Conservation (phyloP, 2,888 invertebrate genomes). For the Ectemnius lituratus region DNA sequence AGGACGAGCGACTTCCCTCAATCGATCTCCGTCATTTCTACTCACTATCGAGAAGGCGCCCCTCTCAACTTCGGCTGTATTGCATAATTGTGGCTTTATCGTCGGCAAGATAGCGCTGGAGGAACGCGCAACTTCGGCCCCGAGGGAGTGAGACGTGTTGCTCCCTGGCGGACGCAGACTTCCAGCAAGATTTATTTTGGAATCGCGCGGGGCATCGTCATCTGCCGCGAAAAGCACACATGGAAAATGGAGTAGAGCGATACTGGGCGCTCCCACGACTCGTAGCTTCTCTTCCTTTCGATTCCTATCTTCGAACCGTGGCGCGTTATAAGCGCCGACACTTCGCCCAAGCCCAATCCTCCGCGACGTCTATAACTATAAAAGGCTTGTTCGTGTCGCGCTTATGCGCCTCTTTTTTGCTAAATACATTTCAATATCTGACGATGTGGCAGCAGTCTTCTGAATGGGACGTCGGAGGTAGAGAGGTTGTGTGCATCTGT, state of each 20-base stretch:
- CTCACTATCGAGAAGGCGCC: too few relatives aligned
- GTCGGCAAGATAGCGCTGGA: background rate
- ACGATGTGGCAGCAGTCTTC: slow-evolving; percentile 48
- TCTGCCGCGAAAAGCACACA: background rate
- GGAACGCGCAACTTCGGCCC: too few relatives aligned
- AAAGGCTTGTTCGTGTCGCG: slow-evolving; percentile 46
- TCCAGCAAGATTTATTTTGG: slow-evolving; percentile 12
- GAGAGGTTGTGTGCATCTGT: background rate
- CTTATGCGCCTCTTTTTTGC: slow-evolving; percentile 48
- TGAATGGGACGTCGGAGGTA: slow-evolving; percentile 33
- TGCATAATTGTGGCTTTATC: slow-evolving; percentile 6
- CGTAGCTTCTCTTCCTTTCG: slow-evolving; percentile 39
- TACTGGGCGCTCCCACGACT: too few relatives aligned
- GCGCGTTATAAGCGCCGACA: slow-evolving; percentile 47
- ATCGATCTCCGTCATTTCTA: too few relatives aligned
- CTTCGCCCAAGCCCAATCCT: slow-evolving; percentile 15
- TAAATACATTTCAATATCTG: slow-evolving; percentile 72
- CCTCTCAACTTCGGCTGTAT: background rate
- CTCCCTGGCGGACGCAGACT: background rate
- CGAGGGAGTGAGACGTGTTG: too few relatives aligned
- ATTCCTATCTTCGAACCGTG: slow-evolving; percentile 31
- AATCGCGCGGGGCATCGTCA: slow-evolving; percentile 15
- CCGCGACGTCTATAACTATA: slow-evolving; percentile 30
- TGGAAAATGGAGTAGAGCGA: background rate
- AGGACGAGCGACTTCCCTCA: too few relatives aligned